A percentile compares a stretch with the other conserved stretches of the same genome.
Evolutionary conservation across 2,113 vertebrate genomes (phyloP).

Genomic region (Pagrus major): DNA sequence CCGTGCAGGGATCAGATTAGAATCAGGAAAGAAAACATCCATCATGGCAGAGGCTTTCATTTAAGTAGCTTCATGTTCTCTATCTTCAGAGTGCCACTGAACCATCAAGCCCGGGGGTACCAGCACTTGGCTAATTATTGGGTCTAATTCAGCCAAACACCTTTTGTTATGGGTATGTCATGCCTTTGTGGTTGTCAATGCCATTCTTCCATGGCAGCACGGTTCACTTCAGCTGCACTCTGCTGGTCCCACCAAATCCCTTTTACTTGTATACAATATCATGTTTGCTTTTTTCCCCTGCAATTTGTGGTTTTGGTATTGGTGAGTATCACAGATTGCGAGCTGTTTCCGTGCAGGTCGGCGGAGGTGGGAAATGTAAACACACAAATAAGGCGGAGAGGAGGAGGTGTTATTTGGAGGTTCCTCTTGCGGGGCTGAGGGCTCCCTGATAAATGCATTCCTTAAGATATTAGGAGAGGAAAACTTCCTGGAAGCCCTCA

Average conservation of each 20-base stretch:
- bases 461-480: conserved; percentile 43
- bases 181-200: conserved; percentile 71
- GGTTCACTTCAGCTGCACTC: conserved; percentile 63
- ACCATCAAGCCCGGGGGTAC: conserved; percentile 83
- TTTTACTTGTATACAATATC: conserved; percentile 48
- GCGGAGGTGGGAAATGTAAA: conserved; percentile 60
- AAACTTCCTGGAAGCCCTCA: conserved; percentile 48
- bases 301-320: conserved; percentile 56
- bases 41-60: conserved; percentile 78
- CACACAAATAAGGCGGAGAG: conserved; percentile 33
- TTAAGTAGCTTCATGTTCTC: conserved; percentile 77
- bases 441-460: conserved; percentile 65
- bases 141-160: conserved; percentile 78
- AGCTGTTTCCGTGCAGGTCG: conserved; percentile 73
- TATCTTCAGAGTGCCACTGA: conserved; percentile 74
- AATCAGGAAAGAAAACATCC: conserved; percentile 76
- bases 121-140: conserved; percentile 82
- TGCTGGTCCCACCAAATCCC: conserved; percentile 56
- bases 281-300: conserved; percentile 30
- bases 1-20: conserved; percentile 59
- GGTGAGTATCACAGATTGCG: conserved; percentile 48
- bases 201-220: conserved; percentile 66
- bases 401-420: conserved; percentile 13
- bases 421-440: conserved; percentile 50
- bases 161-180: conserved; percentile 73